Evolutionary conservation across 2,113 vertebrate genomes (phyloP), one percentile per base, ranked within the genome.

Genomic region (Brachyhypopomus occidentalis): DNA sequence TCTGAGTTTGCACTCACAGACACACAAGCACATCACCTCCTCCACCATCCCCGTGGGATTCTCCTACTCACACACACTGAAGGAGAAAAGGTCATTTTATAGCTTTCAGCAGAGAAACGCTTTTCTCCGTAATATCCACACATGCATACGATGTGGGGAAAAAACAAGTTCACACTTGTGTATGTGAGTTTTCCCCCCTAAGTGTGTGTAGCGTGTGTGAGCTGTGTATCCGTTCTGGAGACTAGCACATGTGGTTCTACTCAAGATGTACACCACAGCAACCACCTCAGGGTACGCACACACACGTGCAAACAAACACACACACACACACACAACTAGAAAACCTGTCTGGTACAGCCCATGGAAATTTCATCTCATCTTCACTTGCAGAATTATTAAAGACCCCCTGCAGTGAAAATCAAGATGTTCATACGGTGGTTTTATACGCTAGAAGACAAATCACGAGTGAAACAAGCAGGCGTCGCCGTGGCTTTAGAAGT

Each of bases 161-260:
- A 88, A 80, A 91, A 86, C 88, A 75, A 74, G 64, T 88, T 91
- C 88, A 84, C 86, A 92, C 90, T 90, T 88, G 83, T 91, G 88
- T 94, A 52, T 41, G 78, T 78, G 25, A 58, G 20, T 27, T 73
- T 60, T 70, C 74, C 62, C 71, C 73, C 11, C 71, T 92, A 88
- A 86, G 89, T 91, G 89, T 86, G 90, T 84, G 88, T 91, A 92
- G 90, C 79, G 71, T 72, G 87, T 80, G 86, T 86, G 80, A 86
- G 89, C 91, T 84, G 59, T 88, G 87, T 87, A 94, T 93, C 92
- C 88, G 88, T 90, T 93, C 87, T 92, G 84, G 60, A 91, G 23
- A 79, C 95, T 86, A 72, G 78, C 71, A 92, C 94, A 93, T 92
- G 88, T 95, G 94, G 93, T 96, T 96, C 90, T 92, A 94, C 92